phyloP scores from a whole-genome alignment of 2,888 invertebrate species.

The Agrochola litura region DNA sequence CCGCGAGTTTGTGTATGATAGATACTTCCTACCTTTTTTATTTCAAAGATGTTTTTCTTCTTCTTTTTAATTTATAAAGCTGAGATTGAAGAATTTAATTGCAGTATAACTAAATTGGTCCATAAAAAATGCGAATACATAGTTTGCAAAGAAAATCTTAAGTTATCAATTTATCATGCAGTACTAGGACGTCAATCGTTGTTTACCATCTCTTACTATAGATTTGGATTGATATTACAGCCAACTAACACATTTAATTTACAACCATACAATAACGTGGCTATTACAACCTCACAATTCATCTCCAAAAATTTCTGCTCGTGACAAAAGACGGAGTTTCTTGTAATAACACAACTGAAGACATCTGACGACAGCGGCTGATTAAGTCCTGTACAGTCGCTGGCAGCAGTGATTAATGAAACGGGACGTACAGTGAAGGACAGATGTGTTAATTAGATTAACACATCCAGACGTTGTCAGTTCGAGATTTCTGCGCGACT shows the following conservation, averaged over 20 bases:
- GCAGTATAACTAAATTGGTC: neutral
- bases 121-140: neutral
- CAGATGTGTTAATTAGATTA: constrained; percentile 83
- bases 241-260: too few relatives aligned
- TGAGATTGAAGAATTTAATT: neutral
- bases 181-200: neutral
- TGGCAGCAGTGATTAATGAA: constrained; percentile 81
- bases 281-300: constrained; percentile 25
- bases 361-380: constrained; percentile 69
- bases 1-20: constrained; percentile 9
- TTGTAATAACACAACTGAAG: constrained; percentile 63
- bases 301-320: constrained; percentile 52
- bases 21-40: constrained; percentile 20
- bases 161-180: neutral
- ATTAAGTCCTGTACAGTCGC: constrained; percentile 68
- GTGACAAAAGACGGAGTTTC: constrained; percentile 62
- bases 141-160: neutral
- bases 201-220: too few relatives aligned
- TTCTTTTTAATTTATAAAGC: constrained; percentile 2
- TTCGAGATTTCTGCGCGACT: constrained; percentile 67
- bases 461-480: constrained; percentile 71
- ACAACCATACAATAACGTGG: neutral
- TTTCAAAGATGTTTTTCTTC: neutral
- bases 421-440: constrained; percentile 73
- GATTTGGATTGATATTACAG: too few relatives aligned